Percentiles rank a stretch among this genome's conserved stretches.
phyloP scores from a whole-genome alignment of 2,797 vertebrate species.

The Ficedula albicollis region DNA sequence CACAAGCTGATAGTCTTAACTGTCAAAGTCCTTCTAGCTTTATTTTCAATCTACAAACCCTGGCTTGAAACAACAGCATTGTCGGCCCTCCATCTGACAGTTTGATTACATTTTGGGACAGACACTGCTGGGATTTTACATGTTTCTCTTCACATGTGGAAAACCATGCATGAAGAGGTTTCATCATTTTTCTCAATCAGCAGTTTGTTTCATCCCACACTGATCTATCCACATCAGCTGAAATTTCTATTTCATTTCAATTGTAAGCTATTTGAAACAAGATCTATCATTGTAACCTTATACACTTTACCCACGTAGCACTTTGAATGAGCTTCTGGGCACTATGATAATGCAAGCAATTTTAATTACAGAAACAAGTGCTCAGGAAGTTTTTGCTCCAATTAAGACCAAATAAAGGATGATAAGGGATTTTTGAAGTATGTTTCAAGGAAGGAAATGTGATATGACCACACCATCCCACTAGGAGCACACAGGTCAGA shows the following conservation, averaged over 20 bases:
- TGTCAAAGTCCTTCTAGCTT: not conserved
- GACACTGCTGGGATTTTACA: not conserved
- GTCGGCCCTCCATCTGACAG: not conserved
- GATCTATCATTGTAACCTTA: not conserved
- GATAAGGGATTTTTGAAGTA: not conserved
- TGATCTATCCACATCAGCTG: not conserved
- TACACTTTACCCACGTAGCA: not conserved
- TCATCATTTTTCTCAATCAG: not conserved
- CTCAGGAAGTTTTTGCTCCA: not conserved
- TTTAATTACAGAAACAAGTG: not conserved
- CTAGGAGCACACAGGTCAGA: not conserved
- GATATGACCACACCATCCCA: not conserved
- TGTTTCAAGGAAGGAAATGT: not conserved
- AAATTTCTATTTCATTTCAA: not conserved
- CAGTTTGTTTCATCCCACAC: not conserved
- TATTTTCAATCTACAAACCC: not conserved
- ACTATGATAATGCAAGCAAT: not conserved
- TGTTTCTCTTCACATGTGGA: not conserved
- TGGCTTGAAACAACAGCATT: not conserved
- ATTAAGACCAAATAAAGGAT: not conserved
- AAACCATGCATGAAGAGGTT: not conserved
- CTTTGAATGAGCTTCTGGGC: not conserved
- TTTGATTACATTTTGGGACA: constrained; percentile 7
- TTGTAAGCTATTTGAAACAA: not conserved
- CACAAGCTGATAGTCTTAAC: not conserved